phyloP scores from a whole-genome alignment of 2,888 invertebrate species.

The Melanotus villosus region DNA sequence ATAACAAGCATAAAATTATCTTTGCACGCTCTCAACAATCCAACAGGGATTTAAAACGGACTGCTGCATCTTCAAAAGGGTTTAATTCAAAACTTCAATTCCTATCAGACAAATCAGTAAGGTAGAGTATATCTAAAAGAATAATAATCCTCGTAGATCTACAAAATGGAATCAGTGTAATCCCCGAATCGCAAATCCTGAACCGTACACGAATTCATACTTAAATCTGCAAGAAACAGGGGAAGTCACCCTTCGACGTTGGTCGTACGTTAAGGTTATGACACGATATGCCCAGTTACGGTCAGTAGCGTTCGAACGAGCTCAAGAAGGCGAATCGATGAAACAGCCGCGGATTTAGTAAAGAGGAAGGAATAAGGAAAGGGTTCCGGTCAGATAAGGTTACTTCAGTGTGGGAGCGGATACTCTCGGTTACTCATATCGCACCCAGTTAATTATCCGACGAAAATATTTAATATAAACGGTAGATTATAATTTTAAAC shows the following conservation, averaged over 20 bases:
- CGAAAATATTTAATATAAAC: slow-evolving; percentile 31
- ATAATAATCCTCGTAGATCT: too few relatives aligned
- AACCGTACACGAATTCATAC: slow-evolving; percentile 25
- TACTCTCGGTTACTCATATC: slow-evolving; percentile 45
- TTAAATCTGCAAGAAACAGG: slow-evolving; percentile 2
- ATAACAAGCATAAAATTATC: too few relatives aligned
- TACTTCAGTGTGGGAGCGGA: slow-evolving; percentile 46
- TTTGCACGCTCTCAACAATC: too few relatives aligned
- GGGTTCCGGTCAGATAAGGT: slow-evolving; percentile 46
- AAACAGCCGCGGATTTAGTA: slow-evolving; percentile 26
- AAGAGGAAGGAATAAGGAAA: slow-evolving; percentile 45
- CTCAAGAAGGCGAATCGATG: slow-evolving; percentile 35
- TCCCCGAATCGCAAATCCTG: background rate
- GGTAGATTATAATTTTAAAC: background rate
- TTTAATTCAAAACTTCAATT: too few relatives aligned
- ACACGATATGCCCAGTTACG: slow-evolving; percentile 4
- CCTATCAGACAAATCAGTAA: too few relatives aligned
- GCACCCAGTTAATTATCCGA: slow-evolving; percentile 34
- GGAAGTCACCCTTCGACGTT: slow-evolving; percentile 22
- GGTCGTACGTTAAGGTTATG: background rate
- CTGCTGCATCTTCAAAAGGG: too few relatives aligned
- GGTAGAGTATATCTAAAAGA: too few relatives aligned
- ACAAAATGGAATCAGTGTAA: background rate
- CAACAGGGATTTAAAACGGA: too few relatives aligned
- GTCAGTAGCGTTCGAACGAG: background rate